A percentile compares a stretch with the other conserved stretches of the same genome.
These are phyloP conservation scores for Ceratina australensis DNA, from an alignment of 1,140 invertebrate genomes.

Conservation along the genomic window DNA sequence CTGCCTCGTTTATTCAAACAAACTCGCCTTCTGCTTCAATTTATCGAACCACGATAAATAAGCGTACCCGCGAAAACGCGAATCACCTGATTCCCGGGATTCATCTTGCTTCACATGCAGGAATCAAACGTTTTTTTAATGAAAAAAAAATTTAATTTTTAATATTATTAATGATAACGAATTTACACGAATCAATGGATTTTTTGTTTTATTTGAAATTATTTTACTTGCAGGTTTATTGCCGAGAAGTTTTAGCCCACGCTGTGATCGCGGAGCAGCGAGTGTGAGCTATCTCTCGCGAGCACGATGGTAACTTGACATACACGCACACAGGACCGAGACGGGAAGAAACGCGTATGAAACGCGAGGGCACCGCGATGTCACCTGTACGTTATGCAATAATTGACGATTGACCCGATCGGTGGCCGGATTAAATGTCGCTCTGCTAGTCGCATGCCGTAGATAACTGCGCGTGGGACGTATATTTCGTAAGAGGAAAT, in stretches of 20 bases:
- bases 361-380: slow-evolving; percentile 58
- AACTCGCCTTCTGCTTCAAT: slow-evolving; percentile 45
- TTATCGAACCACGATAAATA: slow-evolving; percentile 48
- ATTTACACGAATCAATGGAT: no score
- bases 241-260: slow-evolving; percentile 52
- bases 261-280: slow-evolving; percentile 34
- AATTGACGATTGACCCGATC: slow-evolving; percentile 34
- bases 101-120: slow-evolving; percentile 6
- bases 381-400: slow-evolving; percentile 59
- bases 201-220: no score
- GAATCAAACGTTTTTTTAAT: no score
- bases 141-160: no score
- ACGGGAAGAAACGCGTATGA: slow-evolving; percentile 47
- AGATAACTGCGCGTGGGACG: slow-evolving; percentile 51
- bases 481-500: slow-evolving; percentile 41
- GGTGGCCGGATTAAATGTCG: slow-evolving; percentile 54
- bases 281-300: slow-evolving; percentile 35
- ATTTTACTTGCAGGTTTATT: not conserved
- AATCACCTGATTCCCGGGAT: slow-evolving; percentile 28
- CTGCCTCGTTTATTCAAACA: slow-evolving; percentile 48
- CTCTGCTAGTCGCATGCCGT: slow-evolving; percentile 43
- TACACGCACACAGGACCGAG: slow-evolving; percentile 53
- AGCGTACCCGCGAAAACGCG: slow-evolving; percentile 36
- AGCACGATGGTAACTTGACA: slow-evolving; percentile 61
- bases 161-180: no score